These are phyloP conservation scores for Marmota monax DNA, from an alignment of 2,113 vertebrate genomes.

Conservation along the genomic window DNA sequence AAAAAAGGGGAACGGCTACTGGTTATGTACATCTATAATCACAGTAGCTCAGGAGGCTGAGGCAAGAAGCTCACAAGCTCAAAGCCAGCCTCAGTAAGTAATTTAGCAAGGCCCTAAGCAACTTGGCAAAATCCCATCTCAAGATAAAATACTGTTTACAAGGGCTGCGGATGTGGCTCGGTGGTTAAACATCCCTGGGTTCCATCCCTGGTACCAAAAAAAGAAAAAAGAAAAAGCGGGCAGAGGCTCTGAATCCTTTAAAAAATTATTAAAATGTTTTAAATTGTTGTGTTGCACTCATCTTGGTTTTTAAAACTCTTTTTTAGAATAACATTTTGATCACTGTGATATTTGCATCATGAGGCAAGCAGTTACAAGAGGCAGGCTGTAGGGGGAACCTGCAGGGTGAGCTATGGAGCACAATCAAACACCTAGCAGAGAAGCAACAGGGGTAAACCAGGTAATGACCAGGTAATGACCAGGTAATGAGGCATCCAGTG, in stretches of 20 bases:
- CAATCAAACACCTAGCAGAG: not conserved
- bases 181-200: no score
- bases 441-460: not conserved
- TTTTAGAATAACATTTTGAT: not conserved
- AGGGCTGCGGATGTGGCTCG: no score
- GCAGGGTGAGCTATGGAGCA: not conserved
- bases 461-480: not conserved
- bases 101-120: no score
- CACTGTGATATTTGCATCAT: not conserved
- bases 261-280: conserved; percentile 53
- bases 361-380: not conserved
- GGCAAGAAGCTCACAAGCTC: no score
- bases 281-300: not conserved
- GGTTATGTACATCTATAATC: no score
- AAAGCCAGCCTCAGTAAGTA: no score
- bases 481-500: not conserved
- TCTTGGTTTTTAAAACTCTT: conserved; percentile 32
- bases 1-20: no score
- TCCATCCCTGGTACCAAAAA: no score
- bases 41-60: no score
- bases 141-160: no score
- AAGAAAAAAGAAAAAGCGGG: not conserved
- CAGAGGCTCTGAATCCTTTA: not conserved
- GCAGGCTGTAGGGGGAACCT: not conserved
- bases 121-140: no score